Evolutionary conservation across 1,140 invertebrate species (phyloP), one percentile per base, ranked within the genome.

Genomic region (Oryctes rhinoceros): DNA sequence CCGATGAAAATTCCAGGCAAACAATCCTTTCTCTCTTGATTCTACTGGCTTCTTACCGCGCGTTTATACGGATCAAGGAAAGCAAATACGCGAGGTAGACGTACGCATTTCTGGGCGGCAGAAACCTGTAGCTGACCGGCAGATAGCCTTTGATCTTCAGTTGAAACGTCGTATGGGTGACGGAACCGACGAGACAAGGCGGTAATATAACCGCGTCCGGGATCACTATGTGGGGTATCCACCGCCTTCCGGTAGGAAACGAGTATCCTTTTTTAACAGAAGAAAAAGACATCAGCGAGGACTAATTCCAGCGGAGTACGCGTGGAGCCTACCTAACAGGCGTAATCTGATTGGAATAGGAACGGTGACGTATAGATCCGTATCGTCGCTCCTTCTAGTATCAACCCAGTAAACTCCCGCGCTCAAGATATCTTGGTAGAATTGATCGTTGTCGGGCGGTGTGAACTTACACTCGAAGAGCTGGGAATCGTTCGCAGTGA

Each of bases 21-120:
- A 30, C 0, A 30, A 30, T 30, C 2, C 24, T 30, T 30, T 30
- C 24, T 30, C 24, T 30, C 24, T 30, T 30, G 24, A 30, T 30
- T 30, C 24, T 30, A 2, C 24, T 30, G 24, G 24, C 24, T 30
- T 30, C 24, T 30, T 30, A 30, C 24, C 24, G 24, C 2, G 24
- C 2, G 24, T 30, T 30, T 2, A 30, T 30, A 30, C 2, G 24
- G 24, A 30, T 30, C 24, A 30, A 30, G 24, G 24, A 2, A 30
- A 30, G 24, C 24, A 30, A 65, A 7, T 24, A 65, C 11, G 4
- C 71, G 35, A 80, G 39, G 20, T 47, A 39, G 62, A 81, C 74
- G 81, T 82, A 84, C 84, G 80, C 81, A 79, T 83, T 83, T 20
- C 74, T 82, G 9, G 85, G 83, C 37, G 83, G 81, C 20, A 84